phyloP scores from a whole-genome alignment of 1,140 invertebrate species.

The Triops cancriformis region DNA sequence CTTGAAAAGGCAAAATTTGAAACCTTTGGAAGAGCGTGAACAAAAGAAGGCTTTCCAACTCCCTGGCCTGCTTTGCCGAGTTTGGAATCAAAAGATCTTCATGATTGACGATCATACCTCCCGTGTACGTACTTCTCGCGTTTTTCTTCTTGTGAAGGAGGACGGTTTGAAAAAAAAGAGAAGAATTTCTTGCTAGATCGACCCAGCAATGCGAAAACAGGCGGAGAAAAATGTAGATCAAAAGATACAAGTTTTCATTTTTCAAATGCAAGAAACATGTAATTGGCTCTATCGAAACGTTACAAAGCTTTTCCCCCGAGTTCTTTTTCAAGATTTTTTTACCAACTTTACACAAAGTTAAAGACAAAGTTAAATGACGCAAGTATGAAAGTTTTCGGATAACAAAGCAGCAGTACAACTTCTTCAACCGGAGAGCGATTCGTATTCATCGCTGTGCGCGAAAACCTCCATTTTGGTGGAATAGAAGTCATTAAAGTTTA shows the following conservation, averaged over 20 bases:
- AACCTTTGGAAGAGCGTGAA: background rate
- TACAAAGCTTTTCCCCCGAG: background rate
- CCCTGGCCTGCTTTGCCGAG: background rate
- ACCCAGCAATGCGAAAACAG: background rate
- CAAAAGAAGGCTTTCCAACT: background rate
- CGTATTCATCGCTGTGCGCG: background rate
- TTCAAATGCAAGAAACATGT: background rate
- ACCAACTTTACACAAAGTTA: background rate
- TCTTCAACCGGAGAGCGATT: background rate
- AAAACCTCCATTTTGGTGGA: background rate
- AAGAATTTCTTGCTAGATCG: background rate
- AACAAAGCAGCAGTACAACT: background rate
- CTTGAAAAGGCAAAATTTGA: background rate
- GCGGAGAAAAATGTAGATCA: too few species aligned
- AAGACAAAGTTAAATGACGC: background rate
- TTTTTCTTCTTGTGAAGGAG: background rate
- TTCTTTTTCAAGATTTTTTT: background rate
- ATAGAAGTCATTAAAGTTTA: background rate
- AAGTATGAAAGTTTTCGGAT: background rate
- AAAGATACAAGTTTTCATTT: too few species aligned
- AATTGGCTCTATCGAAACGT: background rate
- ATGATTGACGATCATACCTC: conserved; percentile 3
- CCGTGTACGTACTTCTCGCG: background rate
- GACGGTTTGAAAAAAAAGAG: background rate
- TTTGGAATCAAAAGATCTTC: background rate